Evolutionary conservation across 2,113 vertebrate species (phyloP), one percentile per base, ranked within the genome.

Genomic region (Proterorhinus semilunaris): DNA sequence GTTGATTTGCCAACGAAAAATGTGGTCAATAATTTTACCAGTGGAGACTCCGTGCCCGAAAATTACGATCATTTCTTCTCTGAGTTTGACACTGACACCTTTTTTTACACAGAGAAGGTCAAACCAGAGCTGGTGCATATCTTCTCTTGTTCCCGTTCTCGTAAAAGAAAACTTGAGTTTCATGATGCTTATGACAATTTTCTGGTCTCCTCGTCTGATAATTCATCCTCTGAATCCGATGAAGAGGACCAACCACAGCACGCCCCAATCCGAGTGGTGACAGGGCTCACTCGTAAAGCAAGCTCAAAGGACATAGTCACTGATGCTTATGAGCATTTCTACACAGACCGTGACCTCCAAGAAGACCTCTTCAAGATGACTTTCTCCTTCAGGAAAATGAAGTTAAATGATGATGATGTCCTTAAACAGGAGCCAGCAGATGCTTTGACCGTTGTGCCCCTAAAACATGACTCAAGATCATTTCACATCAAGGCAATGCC

Each of bases 151-250:
- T 87, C 90, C 47, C 85, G 70, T 46, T 82, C 83, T 6, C 53
- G 75, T 15, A 82, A 64, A 10, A 73, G 68, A 16, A 89, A 83
- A 7, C 61, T 92, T 5, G 92, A 93, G 74, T 94, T 92, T 75
- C 95, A 96, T 0, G 96, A 98, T 7, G 90, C 91, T 4, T 99
- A 96, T 0, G 96, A 98, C n/a, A 89, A 94, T 67, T 95, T 99
- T 71, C 96, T 97, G 69, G 71, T 82, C n/a, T 88, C 88, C 1
- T 90, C 86, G 0, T 84, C 86, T 0, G 94, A 95, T 0, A 90
- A 86, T 16, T 75, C 89, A 43, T 71, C 80, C 15, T 52, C 0
- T 0, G 84, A 88, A 54, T 87, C 84, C 0, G 90, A 92, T 49
- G 92, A 89, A 69, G 90, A 86, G 11, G 83, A 86, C 0, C 81